Conservation (phyloP, 2,888 invertebrate genomes). For the Netelia fuscicornis region DNA sequence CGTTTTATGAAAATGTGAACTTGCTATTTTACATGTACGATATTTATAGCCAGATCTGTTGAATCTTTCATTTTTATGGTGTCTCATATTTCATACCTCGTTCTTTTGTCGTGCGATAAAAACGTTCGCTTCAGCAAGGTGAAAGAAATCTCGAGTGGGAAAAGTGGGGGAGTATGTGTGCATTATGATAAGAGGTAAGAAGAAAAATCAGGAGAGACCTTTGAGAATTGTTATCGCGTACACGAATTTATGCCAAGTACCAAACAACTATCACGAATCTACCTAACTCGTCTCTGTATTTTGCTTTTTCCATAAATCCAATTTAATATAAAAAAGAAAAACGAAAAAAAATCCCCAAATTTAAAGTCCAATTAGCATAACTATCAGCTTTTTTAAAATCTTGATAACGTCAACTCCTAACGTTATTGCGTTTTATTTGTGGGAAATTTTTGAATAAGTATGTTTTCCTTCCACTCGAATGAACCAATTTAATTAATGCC, state of each 20-base stretch:
- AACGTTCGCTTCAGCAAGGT: slow-evolving; percentile 12
- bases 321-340: too few species aligned
- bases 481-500: too few species aligned
- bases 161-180: neutral
- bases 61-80: slow-evolving; percentile 54
- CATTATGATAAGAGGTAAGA: neutral
- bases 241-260: neutral
- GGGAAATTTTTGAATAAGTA: too few species aligned
- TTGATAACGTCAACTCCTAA: too few species aligned
- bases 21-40: slow-evolving; percentile 3
- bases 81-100: slow-evolving; percentile 24
- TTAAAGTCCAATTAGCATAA: too few species aligned
- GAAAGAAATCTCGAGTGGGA: neutral
- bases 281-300: too few species aligned
- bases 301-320: too few species aligned
- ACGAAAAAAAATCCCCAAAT: too few species aligned
- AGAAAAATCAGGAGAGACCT: neutral
- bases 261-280: neutral
- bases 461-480: too few species aligned
- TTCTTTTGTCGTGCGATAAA: neutral
- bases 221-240: neutral
- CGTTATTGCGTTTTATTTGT: too few species aligned
- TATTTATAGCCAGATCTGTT: slow-evolving; percentile 20
- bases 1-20: neutral
- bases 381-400: too few species aligned